Percentiles rank a stretch among this genome's conserved stretches.
Conservation (phyloP, 2,797 vertebrate genomes). For the Phrynocephalus vlangalii region DNA sequence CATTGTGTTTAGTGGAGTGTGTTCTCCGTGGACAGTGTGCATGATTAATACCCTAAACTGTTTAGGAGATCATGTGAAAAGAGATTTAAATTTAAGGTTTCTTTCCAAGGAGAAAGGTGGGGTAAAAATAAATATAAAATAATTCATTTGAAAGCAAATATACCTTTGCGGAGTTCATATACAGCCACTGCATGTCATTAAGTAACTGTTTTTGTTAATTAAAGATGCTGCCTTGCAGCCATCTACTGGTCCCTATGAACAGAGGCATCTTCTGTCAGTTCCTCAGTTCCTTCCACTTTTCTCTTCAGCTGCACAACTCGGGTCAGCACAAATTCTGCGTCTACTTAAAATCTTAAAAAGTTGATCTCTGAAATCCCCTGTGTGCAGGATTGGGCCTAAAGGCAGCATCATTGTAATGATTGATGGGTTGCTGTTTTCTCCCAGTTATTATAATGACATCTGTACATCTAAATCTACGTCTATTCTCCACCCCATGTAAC, state of each 20-base stretch:
- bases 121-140: background rate
- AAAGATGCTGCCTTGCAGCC: conserved; percentile 4
- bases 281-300: conserved; percentile 29
- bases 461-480: background rate
- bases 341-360: conserved; percentile 20
- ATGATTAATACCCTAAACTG: background rate
- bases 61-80: conserved; percentile 5
- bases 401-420: conserved; percentile 9
- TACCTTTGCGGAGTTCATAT: background rate
- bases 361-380: background rate
- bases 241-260: background rate
- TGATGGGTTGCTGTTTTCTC: background rate
- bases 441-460: background rate
- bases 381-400: background rate
- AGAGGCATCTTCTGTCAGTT: conserved; percentile 27
- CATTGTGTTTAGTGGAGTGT: background rate
- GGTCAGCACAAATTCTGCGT: background rate
- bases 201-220: conserved; percentile 19
- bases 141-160: background rate
- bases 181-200: background rate
- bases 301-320: conserved; percentile 20
- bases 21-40: background rate
- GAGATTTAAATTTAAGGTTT: conserved; percentile 30
- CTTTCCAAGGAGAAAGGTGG: background rate
- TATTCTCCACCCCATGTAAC: background rate